These are phyloP conservation scores for Lemur catta DNA, from an alignment of 2,797 vertebrate species.

Conservation along the genomic window DNA sequence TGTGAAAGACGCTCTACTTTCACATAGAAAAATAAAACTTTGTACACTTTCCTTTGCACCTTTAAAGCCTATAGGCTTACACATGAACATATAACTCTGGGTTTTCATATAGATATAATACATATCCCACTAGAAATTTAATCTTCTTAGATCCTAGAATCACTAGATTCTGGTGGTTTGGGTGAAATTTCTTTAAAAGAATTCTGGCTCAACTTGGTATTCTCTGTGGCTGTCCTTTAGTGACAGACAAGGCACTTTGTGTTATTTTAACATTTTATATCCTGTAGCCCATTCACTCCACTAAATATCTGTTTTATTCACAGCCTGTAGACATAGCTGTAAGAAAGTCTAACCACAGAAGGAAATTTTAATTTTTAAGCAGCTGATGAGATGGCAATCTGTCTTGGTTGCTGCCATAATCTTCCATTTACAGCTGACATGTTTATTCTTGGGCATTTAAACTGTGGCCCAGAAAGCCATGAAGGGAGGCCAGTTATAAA, in stretches of 20 bases:
- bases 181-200: slow-evolving; percentile 19
- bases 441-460: slow-evolving; percentile 78
- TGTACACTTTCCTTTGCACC: slow-evolving; percentile 52
- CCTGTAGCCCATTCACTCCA: background rate
- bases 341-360: slow-evolving; percentile 60
- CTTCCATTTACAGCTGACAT: slow-evolving; percentile 70
- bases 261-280: slow-evolving; percentile 57
- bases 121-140: slow-evolving; percentile 25
- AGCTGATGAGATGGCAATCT: slow-evolving; percentile 65
- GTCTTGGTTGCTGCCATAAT: slow-evolving; percentile 63
- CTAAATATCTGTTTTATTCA: slow-evolving; percentile 55
- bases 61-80: slow-evolving; percentile 23
- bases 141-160: background rate
- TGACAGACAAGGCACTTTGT: slow-evolving; percentile 7
- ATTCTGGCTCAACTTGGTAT: slow-evolving; percentile 14
- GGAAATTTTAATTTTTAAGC: slow-evolving; percentile 72
- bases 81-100: background rate
- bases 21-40: slow-evolving; percentile 42
- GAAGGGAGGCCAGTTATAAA: slow-evolving; percentile 69
- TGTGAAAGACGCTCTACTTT: slow-evolving; percentile 52
- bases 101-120: slow-evolving; percentile 23
- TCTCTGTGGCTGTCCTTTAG: slow-evolving; percentile 37
- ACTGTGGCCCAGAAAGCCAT: slow-evolving; percentile 54
- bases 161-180: background rate
- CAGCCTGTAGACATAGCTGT: slow-evolving; percentile 3